phyloP scores from a whole-genome alignment of 2,113 vertebrate species.

The Papio anubis region DNA sequence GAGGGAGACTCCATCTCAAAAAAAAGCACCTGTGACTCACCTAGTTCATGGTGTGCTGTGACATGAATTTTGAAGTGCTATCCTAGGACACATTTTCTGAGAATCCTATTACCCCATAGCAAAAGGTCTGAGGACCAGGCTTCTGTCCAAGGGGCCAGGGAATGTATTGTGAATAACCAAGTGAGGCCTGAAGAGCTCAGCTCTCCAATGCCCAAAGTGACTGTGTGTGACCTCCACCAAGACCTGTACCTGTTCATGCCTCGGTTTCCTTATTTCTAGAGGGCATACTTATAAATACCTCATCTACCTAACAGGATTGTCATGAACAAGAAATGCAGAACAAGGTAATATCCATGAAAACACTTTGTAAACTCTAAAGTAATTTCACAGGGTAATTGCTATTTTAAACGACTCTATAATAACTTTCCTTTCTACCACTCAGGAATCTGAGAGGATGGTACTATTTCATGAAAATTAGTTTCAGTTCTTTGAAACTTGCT shows the following conservation, averaged over 20 bases:
- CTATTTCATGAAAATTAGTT: constrained; percentile 72
- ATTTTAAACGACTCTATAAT: constrained; percentile 60
- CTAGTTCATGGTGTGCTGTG: background rate
- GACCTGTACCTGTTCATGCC: background rate
- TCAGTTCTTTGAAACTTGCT: constrained; percentile 71
- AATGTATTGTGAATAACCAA: background rate
- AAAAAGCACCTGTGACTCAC: background rate
- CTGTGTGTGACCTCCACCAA: background rate
- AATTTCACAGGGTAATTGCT: constrained; percentile 58
- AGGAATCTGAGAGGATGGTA: constrained; percentile 48
- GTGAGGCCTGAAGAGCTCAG: background rate
- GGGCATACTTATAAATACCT: background rate
- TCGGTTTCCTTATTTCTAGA: background rate
- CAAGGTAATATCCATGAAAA: background rate
- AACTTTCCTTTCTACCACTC: constrained; percentile 63
- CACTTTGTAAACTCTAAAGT: background rate
- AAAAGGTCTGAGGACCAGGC: background rate
- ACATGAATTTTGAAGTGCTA: background rate
- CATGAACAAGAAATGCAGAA: background rate
- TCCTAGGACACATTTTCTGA: background rate
- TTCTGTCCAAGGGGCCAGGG: background rate
- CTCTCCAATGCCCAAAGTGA: background rate
- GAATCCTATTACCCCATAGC: background rate
- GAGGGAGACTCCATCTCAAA: no score
- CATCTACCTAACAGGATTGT: background rate